Percentiles rank a stretch among this genome's conserved stretches.
These are phyloP conservation scores for Lepidurus packardi DNA, from an alignment of 1,140 invertebrate species.

Conservation along the genomic window DNA sequence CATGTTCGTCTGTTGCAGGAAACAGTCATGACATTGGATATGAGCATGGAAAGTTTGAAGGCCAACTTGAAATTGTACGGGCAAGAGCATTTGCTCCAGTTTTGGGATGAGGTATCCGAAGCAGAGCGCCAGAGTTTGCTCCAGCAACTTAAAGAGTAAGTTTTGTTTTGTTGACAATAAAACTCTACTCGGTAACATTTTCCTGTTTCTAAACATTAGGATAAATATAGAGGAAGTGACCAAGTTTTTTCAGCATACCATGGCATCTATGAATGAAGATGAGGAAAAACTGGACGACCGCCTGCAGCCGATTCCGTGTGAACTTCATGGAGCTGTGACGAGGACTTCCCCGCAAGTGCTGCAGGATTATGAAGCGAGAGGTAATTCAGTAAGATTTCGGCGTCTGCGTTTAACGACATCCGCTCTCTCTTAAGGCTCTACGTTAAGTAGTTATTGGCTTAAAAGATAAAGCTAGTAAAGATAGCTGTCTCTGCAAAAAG, in stretches of 20 bases:
- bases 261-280: conserved; percentile 53
- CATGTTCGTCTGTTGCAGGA: neutral
- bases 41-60: conserved; percentile 41
- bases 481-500: no score
- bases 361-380: conserved; percentile 58
- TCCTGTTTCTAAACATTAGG: conserved; percentile 41
- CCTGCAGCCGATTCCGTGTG: conserved; percentile 72
- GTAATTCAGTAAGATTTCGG: conserved; percentile 39
- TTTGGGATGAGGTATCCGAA: conserved; percentile 66
- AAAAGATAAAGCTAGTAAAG: neutral
- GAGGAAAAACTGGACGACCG: conserved; percentile 61
- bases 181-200: neutral
- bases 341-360: conserved; percentile 54
- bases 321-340: conserved; percentile 64
- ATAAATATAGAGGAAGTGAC: conserved; percentile 62
- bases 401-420: conserved; percentile 3
- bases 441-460: neutral
- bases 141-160: conserved; percentile 28
- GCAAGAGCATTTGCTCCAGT: conserved; percentile 80
- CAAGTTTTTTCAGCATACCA: conserved; percentile 59
- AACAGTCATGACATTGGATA: conserved; percentile 23
- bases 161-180: neutral
- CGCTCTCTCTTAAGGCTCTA: neutral
- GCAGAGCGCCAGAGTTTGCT: conserved; percentile 47
- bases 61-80: conserved; percentile 45